Evolutionary conservation across 2,797 vertebrate species (phyloP), one percentile per base, ranked within the genome.

Genomic region (Pseudopleuronectes americanus): DNA sequence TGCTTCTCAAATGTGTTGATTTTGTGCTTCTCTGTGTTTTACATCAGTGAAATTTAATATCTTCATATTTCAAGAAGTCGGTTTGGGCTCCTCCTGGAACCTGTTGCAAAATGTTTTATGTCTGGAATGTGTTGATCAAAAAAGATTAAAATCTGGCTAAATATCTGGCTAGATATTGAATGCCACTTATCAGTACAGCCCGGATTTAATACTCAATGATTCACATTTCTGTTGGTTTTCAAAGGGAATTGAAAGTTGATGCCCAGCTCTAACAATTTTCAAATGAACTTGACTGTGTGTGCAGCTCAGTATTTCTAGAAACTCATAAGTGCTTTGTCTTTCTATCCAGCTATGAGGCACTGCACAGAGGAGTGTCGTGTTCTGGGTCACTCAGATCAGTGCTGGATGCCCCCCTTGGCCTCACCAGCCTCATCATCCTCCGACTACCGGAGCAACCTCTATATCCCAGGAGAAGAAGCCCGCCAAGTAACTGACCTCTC

Each of bases 361-460:
- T 99, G 98, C 91, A 99, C 98, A 0, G 98, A 99, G 43, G 98
- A 99, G 79, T 99, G 98, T 84, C 91, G 97, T 3, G 95, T 99
- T 49, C 93, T 99, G 54, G 98, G 98, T 4, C 98, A 99, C 85
- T 99, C 98, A 0, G 98, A 99, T 87, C 97, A 98, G 89, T 99
- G 98, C 89, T 99, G 98, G 98, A 99, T 99, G 98, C 98, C 97
- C 0, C 97, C 96, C 0, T 83, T 98, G 81, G 92, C 94, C 14
- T 96, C 96, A 2, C 96, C 96, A 0, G 92, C 89, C 10, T 96
- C 96, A 0, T 91, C 90, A 1, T 96, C 97, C 3, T 94, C 96
- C 0, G 97, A 99, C 82, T 99, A 99, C 65, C 92, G 97, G 9
- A 99, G 95, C 74, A 99, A 99, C 91, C 95, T 99, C 89, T 99